Evolutionary conservation across 2,113 vertebrate genomes (phyloP).

Genomic region (Arizona elegans): DNA sequence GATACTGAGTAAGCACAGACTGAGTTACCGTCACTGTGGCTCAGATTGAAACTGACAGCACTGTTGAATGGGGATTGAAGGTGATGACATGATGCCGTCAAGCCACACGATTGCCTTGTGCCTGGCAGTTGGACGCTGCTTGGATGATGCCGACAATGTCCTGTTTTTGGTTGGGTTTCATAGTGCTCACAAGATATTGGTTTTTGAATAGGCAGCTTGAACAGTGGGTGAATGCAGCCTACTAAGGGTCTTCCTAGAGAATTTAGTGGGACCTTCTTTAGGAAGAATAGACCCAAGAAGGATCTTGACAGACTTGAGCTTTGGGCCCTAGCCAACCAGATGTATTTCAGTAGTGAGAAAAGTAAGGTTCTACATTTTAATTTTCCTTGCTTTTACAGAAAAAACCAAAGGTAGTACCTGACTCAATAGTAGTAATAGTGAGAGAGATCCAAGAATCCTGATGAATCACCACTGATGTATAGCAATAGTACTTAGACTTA

Average conservation of each 20-base stretch:
- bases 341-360: background rate
- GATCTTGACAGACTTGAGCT: background rate
- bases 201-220: background rate
- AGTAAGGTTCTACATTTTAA: background rate
- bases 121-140: background rate
- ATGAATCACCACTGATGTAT: background rate
- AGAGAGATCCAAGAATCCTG: background rate
- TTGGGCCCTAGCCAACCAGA: background rate
- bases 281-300: background rate
- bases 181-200: background rate
- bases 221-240: background rate
- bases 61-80: too few relatives aligned
- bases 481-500: too few relatives aligned
- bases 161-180: background rate
- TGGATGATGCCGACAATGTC: background rate
- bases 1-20: background rate
- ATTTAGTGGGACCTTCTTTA: background rate
- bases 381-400: background rate
- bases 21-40: fast-evolving
- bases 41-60: background rate
- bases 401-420: background rate
- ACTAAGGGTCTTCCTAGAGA: background rate
- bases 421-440: background rate
- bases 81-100: background rate
- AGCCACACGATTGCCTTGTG: background rate